These are phyloP conservation scores for Myiagra hebetior DNA, from an alignment of 2,113 vertebrate species.

Conservation along the genomic window DNA sequence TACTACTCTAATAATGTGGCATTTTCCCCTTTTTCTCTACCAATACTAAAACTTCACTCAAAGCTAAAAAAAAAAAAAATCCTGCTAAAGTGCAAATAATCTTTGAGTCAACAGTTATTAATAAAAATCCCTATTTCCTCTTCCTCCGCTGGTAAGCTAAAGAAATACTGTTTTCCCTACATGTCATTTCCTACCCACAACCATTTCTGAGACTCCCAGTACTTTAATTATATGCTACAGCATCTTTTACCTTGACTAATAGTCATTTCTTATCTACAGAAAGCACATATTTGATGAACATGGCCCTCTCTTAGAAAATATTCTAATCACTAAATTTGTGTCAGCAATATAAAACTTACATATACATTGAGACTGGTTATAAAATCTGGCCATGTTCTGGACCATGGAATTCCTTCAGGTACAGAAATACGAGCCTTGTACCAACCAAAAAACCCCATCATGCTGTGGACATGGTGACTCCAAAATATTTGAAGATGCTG, in stretches of 20 bases:
- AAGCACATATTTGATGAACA: neutral
- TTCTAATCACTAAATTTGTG: neutral
- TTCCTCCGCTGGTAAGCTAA: neutral
- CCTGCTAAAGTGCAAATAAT: neutral
- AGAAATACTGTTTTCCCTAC: neutral
- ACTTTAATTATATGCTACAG: neutral
- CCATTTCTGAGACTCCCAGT: neutral
- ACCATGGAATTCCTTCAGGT: neutral
- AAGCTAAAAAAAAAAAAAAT: neutral
- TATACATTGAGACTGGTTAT: neutral
- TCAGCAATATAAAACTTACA: neutral
- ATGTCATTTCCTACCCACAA: neutral
- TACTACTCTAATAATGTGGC: neutral
- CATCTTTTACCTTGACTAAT: neutral
- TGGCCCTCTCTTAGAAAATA: neutral
- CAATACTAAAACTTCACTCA: neutral
- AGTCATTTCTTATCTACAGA: neutral
- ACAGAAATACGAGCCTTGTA: neutral
- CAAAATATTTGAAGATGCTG: neutral
- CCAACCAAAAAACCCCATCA: neutral
- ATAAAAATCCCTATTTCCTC: neutral
- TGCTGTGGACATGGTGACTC: neutral
- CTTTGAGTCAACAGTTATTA: neutral
- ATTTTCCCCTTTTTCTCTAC: neutral
- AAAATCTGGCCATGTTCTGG: neutral